These are phyloP conservation scores for Oncorhynchus keta DNA, from an alignment of 2,113 vertebrate genomes.

Conservation along the genomic window DNA sequence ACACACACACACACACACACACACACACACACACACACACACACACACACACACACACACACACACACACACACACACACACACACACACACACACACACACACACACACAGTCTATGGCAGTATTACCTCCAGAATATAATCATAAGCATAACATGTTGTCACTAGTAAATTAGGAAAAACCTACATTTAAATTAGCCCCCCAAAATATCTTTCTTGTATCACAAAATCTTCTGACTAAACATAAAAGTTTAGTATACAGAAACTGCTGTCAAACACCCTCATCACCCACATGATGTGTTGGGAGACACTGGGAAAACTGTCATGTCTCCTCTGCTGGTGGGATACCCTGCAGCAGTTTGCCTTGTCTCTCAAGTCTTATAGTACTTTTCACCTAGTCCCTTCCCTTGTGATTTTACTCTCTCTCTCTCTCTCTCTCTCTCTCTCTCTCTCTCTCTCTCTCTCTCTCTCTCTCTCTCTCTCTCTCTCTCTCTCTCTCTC, in stretches of 20 bases:
- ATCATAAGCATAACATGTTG: too few relatives aligned
- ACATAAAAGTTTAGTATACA: not conserved
- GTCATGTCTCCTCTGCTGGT: not conserved
- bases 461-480: not conserved
- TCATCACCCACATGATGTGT: not conserved
- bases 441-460: not conserved
- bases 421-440: not conserved
- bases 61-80: too few relatives aligned
- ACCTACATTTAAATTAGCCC: too few relatives aligned
- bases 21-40: too few relatives aligned
- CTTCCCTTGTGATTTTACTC: slow-evolving; percentile 65
- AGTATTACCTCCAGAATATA: too few relatives aligned
- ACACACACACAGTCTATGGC: too few relatives aligned
- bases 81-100: too few relatives aligned
- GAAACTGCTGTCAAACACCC: not conserved
- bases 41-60: too few relatives aligned
- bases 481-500: not conserved
- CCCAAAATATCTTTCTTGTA: too few relatives aligned
- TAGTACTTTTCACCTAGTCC: slow-evolving; percentile 73
- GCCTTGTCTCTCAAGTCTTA: slow-evolving; percentile 45
- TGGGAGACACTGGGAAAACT: not conserved
- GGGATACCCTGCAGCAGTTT: not conserved
- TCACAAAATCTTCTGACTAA: not conserved
- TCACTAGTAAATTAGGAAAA: too few relatives aligned
- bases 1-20: too few relatives aligned